A percentile compares a stretch with the other conserved stretches of the same genome.
These are phyloP conservation scores for Thecophora atra DNA, from an alignment of 2,888 invertebrate genomes.

Conservation along the genomic window DNA sequence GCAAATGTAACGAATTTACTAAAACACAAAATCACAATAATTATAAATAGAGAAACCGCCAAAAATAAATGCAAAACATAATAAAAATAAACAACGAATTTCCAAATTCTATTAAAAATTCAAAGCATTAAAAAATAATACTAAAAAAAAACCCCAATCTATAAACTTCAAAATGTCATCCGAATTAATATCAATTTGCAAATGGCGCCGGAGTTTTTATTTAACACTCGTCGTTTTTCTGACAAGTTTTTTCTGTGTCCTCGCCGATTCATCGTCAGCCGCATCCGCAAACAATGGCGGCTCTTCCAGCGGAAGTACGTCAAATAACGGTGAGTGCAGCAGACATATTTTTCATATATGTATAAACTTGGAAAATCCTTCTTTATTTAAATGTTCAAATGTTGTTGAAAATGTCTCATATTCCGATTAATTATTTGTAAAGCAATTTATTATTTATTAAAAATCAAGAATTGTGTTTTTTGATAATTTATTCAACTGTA, in stretches of 20 bases:
- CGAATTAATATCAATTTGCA: not conserved
- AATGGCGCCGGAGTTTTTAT: slow-evolving; percentile 21
- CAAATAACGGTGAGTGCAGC: slow-evolving; percentile 63
- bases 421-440: too few species aligned
- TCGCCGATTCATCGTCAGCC: slow-evolving; percentile 31
- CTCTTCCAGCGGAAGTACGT: slow-evolving; percentile 47
- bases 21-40: not conserved
- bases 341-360: too few species aligned
- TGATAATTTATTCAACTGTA: too few species aligned
- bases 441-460: too few species aligned
- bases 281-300: slow-evolving; percentile 35
- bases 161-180: slow-evolving; percentile 18
- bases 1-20: not conserved
- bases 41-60: not conserved
- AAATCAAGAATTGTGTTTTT: too few species aligned
- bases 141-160: not conserved
- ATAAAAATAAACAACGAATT: slow-evolving; percentile 6
- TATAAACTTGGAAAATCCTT: too few species aligned
- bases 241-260: slow-evolving; percentile 24
- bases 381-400: too few species aligned
- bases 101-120: not conserved
- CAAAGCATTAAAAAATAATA: not conserved
- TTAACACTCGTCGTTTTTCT: slow-evolving; percentile 21
- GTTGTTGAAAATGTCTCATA: too few species aligned
- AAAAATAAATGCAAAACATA: not conserved